These are phyloP conservation scores for Notechis scutatus DNA, from an alignment of 2,113 vertebrate species.

Conservation along the genomic window DNA sequence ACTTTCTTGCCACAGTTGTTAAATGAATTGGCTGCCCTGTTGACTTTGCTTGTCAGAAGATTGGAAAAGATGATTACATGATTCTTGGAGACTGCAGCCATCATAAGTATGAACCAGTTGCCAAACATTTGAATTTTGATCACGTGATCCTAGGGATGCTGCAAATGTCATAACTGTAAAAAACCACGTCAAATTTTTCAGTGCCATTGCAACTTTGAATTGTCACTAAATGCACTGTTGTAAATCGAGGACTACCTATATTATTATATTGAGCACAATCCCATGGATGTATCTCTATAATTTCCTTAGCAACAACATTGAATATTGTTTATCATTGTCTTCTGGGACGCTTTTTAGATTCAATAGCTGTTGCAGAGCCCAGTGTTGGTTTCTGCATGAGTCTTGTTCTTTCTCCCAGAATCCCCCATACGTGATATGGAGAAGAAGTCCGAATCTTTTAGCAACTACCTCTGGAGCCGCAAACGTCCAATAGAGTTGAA, in stretches of 20 bases:
- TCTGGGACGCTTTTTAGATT: not conserved
- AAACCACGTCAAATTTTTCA: too few species aligned
- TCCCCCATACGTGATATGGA: conserved; percentile 58
- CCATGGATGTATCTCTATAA: not conserved
- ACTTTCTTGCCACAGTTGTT: too few species aligned
- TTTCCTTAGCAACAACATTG: not conserved
- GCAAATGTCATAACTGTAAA: too few species aligned
- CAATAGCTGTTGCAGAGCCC: not conserved
- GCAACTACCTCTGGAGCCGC: conserved; percentile 83
- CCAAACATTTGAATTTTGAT: too few species aligned
- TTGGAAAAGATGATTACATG: too few species aligned
- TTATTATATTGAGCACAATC: not conserved
- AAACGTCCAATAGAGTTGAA: conserved; percentile 71
- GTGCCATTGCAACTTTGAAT: too few species aligned
- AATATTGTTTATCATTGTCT: not conserved
- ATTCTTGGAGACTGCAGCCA: too few species aligned
- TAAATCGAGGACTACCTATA: not conserved
- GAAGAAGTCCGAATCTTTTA: conserved; percentile 62
- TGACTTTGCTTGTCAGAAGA: too few species aligned
- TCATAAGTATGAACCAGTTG: too few species aligned
- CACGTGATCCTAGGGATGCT: too few species aligned
- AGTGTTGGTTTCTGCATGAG: not conserved
- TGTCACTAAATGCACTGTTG: too few species aligned
- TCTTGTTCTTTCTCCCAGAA: conserved; percentile 55
- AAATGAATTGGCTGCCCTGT: too few species aligned